Evolutionary conservation across 2,113 vertebrate genomes (phyloP).

Genomic region (Spheniscus mendiculus): DNA sequence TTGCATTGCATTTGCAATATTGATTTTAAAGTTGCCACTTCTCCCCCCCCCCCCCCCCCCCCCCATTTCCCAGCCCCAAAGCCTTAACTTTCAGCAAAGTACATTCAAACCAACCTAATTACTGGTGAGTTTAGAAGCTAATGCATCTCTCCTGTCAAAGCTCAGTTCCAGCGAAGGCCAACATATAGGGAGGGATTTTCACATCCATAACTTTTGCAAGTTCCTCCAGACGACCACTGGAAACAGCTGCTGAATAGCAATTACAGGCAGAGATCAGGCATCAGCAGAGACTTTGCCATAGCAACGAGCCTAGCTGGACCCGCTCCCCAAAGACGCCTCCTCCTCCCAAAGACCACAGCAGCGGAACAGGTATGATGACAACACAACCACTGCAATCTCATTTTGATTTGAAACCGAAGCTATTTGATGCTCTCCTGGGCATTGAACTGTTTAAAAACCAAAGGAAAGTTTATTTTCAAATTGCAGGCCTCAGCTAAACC

Average conservation of each 20-base stretch:
- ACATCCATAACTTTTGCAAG: not conserved
- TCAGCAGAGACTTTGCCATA: conserved; percentile 58
- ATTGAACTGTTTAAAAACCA: conserved; percentile 42
- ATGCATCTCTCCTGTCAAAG: conserved; percentile 11
- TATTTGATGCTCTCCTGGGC: conserved; percentile 23
- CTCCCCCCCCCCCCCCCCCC: not conserved
- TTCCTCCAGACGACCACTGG: conserved; percentile 47
- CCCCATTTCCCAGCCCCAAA: not conserved
- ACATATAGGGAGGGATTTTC: not conserved
- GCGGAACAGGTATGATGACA: conserved; percentile 51
- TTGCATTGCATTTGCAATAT: conserved; percentile 65
- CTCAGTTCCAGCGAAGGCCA: not conserved
- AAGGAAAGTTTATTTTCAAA: conserved; percentile 44
- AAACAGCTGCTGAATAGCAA: conserved; percentile 71
- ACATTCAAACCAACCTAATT: conserved; percentile 31
- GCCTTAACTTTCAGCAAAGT: conserved; percentile 40
- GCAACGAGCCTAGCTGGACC: conserved; percentile 58
- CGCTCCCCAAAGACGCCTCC: conserved; percentile 56
- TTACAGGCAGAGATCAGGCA: conserved; percentile 51
- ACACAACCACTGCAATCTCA: not conserved
- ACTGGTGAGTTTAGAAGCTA: conserved; percentile 19
- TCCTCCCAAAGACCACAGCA: conserved; percentile 50
- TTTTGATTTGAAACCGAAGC: conserved; percentile 7
- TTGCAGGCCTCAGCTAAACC: not conserved
- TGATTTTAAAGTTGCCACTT: conserved; percentile 57